phyloP scores from a whole-genome alignment of 2,888 invertebrate species.

The Drosophila macrospina region DNA sequence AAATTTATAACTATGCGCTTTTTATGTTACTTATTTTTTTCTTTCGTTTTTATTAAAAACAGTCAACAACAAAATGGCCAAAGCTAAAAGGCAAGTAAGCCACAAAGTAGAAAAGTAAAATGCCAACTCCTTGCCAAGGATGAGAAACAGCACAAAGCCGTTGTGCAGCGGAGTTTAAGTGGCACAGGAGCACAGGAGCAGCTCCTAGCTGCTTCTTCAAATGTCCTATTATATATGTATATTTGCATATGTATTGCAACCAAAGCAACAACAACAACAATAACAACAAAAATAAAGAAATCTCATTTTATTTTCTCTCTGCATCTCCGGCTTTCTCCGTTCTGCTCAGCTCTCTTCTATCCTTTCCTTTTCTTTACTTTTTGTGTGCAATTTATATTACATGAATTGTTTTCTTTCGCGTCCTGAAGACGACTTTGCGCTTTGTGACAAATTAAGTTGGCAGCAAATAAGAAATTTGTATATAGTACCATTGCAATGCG shows the following conservation, averaged over 20 bases:
- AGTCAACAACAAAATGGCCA: slow-evolving; percentile 73
- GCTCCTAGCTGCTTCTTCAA: slow-evolving; percentile 43
- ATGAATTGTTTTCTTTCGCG: slow-evolving; percentile 70
- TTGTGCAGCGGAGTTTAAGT: slow-evolving; percentile 71
- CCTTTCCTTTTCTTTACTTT: slow-evolving; percentile 29
- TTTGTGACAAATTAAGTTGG: slow-evolving; percentile 78
- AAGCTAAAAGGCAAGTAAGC: slow-evolving; percentile 79
- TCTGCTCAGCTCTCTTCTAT: slow-evolving; percentile 1
- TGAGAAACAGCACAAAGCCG: slow-evolving; percentile 48
- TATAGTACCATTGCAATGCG: slow-evolving; percentile 25
- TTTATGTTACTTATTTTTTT: slow-evolving; percentile 46
- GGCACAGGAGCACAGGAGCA: slow-evolving; percentile 58
- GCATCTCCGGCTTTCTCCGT: no score
- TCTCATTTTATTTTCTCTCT: slow-evolving; percentile 43
- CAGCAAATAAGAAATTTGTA: slow-evolving; percentile 71
- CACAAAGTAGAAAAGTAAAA: slow-evolving; percentile 79
- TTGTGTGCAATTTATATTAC: slow-evolving; percentile 70
- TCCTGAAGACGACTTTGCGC: slow-evolving; percentile 58
- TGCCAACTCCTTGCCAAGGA: slow-evolving; percentile 66
- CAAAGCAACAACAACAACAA: slow-evolving; percentile 35
- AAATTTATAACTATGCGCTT: slow-evolving; percentile 77
- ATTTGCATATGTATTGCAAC: slow-evolving; percentile 75
- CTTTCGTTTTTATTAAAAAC: slow-evolving; percentile 69
- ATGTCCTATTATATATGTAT: slow-evolving; percentile 29
- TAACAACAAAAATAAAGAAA: slow-evolving; percentile 29